A percentile compares a stretch with the other conserved stretches of the same genome.
phyloP scores from a whole-genome alignment of 2,797 vertebrate species.

The Artibeus lituratus region DNA sequence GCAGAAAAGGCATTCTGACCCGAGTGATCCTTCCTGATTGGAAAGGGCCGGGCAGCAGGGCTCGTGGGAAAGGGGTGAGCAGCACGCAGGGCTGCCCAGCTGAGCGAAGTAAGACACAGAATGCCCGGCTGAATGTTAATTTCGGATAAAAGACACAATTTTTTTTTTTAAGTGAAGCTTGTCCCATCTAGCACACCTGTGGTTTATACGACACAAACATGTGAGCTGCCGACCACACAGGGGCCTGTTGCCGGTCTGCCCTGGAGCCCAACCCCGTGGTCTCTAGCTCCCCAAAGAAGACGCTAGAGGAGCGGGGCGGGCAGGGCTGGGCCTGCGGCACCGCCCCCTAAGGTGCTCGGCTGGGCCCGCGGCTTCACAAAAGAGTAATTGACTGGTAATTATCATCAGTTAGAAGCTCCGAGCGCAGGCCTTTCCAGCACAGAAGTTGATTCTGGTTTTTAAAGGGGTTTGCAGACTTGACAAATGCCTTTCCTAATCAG shows the following conservation, averaged over 20 bases:
- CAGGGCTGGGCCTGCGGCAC: neutral
- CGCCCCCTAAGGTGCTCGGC: neutral
- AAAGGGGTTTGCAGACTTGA: slow-evolving; percentile 53
- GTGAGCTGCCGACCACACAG: neutral
- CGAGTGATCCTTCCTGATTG: neutral
- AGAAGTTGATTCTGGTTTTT: slow-evolving; percentile 26
- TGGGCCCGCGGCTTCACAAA: slow-evolving; percentile 13
- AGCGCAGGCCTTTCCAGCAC: neutral
- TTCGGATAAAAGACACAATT: neutral
- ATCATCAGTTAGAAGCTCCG: slow-evolving; percentile 32
- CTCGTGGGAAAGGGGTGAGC: neutral
- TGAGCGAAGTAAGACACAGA: neutral
- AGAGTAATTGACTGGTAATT: slow-evolving; percentile 53
- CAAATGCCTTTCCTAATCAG: slow-evolving; percentile 51
- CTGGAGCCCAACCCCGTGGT: neutral
- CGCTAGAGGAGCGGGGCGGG: neutral
- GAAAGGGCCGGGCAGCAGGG: neutral
- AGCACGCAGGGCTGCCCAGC: neutral
- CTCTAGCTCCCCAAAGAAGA: neutral
- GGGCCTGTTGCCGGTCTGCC: neutral
- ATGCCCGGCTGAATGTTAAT: neutral
- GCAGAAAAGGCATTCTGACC: neutral
- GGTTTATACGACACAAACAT: neutral
- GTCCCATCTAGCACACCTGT: neutral
- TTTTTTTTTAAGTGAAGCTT: neutral